A percentile compares a stretch with the other conserved stretches of the same genome.
These are phyloP conservation scores for Struthidea cinerea DNA, from an alignment of 2,113 vertebrate genomes.

Conservation along the genomic window DNA sequence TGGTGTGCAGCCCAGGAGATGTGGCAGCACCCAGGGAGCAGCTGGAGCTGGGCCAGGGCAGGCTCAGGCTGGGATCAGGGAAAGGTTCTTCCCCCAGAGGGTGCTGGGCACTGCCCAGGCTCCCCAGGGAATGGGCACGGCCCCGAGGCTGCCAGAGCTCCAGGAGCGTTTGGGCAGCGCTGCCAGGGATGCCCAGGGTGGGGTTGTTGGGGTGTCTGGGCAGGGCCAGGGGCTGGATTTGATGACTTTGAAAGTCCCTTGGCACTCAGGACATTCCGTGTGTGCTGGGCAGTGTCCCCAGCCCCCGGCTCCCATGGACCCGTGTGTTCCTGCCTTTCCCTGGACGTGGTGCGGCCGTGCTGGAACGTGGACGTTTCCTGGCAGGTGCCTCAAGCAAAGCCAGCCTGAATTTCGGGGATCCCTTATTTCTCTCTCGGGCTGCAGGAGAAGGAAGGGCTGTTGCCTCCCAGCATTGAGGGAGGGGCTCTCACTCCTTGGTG, in stretches of 20 bases:
- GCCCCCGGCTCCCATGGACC: accelerated
- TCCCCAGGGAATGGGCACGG: background rate
- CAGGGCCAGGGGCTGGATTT: background rate
- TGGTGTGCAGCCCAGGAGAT: background rate
- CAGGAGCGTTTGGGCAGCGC: accelerated
- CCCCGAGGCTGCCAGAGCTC: background rate
- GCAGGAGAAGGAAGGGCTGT: background rate
- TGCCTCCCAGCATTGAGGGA: accelerated
- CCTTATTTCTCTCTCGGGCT: background rate
- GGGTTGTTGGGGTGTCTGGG: background rate
- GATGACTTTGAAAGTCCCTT: background rate
- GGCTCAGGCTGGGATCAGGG: background rate
- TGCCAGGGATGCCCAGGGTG: background rate
- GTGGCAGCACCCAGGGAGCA: accelerated
- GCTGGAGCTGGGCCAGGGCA: background rate
- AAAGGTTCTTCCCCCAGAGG: background rate
- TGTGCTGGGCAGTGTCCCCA: background rate
- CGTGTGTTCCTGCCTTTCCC: accelerated
- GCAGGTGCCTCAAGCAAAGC: background rate
- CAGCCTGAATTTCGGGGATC: accelerated
- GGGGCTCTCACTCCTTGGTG: accelerated
- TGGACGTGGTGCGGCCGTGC: accelerated
- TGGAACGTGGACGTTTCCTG: background rate
- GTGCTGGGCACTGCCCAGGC: background rate
- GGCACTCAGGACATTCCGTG: background rate